Evolutionary conservation across 92 coral and sea anemone species (phyloP).

Genomic region (Phenganax stokvisi): DNA sequence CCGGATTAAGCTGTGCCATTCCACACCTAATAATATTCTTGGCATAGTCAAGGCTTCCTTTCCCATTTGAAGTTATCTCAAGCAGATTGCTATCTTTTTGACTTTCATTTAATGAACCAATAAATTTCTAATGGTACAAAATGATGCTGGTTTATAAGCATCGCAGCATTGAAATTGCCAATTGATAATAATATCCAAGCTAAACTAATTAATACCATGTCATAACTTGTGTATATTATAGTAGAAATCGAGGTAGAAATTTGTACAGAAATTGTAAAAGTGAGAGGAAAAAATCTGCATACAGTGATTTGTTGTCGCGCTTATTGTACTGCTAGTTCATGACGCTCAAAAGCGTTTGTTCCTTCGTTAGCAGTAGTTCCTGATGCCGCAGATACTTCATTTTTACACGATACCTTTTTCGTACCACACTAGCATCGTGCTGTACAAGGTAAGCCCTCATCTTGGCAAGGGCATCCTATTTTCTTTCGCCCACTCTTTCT

Average conservation of each 20-base stretch:
- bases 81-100: slow-evolving; percentile 28
- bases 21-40: slow-evolving; percentile 6
- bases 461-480: no score
- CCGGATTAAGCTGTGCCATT: not conserved
- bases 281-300: not conserved
- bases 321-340: not conserved
- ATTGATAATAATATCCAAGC: not conserved
- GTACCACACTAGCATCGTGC: no score
- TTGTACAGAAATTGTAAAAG: not conserved
- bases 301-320: not conserved
- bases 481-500: no score
- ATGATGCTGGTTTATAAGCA: not conserved
- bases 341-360: slow-evolving; percentile 19
- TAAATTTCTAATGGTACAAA: slow-evolving; percentile 16
- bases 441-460: no score
- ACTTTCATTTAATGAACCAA: not conserved
- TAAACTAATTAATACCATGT: not conserved
- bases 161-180: not conserved
- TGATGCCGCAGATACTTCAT: no score
- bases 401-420: no score
- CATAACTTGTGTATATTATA: no score
- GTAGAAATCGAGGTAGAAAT: not conserved
- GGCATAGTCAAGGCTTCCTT: slow-evolving; percentile 27
- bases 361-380: not conserved
- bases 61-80: slow-evolving; percentile 29